Evolutionary conservation across 1,140 invertebrate genomes (phyloP).

Genomic region (Drosophila chauvacae): DNA sequence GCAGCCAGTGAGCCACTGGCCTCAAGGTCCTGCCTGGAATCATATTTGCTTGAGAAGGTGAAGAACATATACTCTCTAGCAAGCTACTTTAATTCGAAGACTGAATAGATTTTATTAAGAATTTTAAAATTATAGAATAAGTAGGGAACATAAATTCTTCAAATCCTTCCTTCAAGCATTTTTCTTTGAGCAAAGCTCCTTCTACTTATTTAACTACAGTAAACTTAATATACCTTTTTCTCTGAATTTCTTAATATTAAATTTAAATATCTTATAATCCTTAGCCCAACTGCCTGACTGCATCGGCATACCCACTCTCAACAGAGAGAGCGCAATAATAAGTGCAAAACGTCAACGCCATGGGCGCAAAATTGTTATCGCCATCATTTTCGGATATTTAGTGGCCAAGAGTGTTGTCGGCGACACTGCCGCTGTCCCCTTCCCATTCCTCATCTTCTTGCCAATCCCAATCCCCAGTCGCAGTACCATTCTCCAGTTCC

Average conservation of each 20-base stretch:
- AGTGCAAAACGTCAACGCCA: conserved; percentile 79
- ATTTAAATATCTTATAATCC: neutral
- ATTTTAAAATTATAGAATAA: too few species aligned
- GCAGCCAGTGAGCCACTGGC: conserved; percentile 34
- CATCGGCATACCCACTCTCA: conserved; percentile 2
- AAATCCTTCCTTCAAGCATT: too few species aligned
- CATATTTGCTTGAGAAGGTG: neutral
- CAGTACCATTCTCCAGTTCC: conserved; percentile 11
- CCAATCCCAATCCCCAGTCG: conserved; percentile 11
- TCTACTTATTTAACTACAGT: neutral
- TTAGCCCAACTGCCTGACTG: neutral
- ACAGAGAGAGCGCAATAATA: conserved; percentile 53
- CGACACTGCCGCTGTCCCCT: conserved; percentile 32
- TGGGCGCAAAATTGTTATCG: conserved; percentile 80
- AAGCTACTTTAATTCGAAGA: neutral
- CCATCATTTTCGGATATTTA: conserved; percentile 71
- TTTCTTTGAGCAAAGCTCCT: neutral
- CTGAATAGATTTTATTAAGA: neutral
- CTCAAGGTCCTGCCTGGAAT: conserved; percentile 48
- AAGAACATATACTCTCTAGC: conserved; percentile 3
- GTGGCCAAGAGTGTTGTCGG: conserved; percentile 51
- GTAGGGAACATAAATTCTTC: neutral
- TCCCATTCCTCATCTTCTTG: neutral
- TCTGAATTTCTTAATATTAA: neutral
- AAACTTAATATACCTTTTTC: neutral